Evolutionary conservation across 2,113 vertebrate species (phyloP), one percentile per base, ranked within the genome.

Genomic region (Thryonomys swinderianus): DNA sequence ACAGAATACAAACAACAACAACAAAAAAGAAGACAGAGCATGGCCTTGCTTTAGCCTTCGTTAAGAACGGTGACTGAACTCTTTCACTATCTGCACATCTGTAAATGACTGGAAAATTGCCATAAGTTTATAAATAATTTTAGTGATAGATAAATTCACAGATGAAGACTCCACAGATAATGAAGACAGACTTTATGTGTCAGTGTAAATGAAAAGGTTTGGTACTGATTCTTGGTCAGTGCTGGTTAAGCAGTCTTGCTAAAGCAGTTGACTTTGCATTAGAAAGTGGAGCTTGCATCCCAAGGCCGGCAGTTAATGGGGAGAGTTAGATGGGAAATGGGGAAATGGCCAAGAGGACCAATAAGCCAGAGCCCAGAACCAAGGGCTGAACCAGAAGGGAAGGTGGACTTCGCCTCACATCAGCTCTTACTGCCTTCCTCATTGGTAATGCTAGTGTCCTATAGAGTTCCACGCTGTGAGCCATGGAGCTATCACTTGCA

Each of bases 111-210:
- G 30, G 9, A 88, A 62, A 80, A 48, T n/a, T 81, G 37, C 10
- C 51, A 17, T 51, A 34, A 93, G 6, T 2, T 92, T 69, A 64
- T 14, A 86, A 64, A 55, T 83, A 67, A 59, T 67, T 55, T 73
- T 79, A 85, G 32, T 91, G 73, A 73, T 66, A 89, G 34, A n/a
- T 87, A 27, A 89, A 73, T 82, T 85, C n/a, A 79, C 6, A 93
- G 71, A 40, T 89, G 34, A 0, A n/a, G 20, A 73, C 20, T 79
- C 27, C 11, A 61, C 48, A 91, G 59, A 91, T 69, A 91, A 95
- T 78, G 61, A 91, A 79, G 51, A 82, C n/a, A 71, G 6, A n/a
- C 30, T 96, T 30, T 40, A 55, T 71, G 53, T 61, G 61, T 45
- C 64, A 40, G 16, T 66, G 55, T 78, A 66, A 27, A 79, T 7